Evolutionary conservation across 2,797 vertebrate species (phyloP).

Genomic region (Micromesistius poutassou): DNA sequence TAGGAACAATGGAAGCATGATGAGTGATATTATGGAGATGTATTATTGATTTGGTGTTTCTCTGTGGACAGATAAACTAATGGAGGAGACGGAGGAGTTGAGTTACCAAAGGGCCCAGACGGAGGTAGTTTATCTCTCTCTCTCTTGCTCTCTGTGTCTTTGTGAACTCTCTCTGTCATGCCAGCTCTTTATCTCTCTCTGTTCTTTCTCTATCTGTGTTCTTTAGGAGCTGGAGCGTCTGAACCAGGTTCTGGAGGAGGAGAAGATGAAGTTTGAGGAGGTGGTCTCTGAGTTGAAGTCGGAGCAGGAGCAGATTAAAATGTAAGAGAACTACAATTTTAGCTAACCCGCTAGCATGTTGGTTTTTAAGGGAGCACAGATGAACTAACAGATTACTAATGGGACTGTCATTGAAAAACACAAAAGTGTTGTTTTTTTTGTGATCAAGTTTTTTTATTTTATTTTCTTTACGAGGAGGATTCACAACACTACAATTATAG

Average conservation of each 20-base stretch:
- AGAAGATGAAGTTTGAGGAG: conserved; percentile 93
- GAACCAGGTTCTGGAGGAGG: conserved; percentile 90
- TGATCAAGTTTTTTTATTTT: no score
- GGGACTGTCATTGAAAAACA: no score
- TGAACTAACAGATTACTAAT: background rate
- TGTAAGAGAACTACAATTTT: conserved; percentile 61
- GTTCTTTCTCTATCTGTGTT: background rate
- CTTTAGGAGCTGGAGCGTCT: conserved; percentile 87
- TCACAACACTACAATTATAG: no score
- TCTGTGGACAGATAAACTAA: conserved; percentile 86
- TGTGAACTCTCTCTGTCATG: background rate
- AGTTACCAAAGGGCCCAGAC: conserved; percentile 89
- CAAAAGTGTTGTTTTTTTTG: no score
- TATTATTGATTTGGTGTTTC: conserved; percentile 9
- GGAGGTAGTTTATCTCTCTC: conserved; percentile 74
- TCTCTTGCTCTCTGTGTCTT: background rate
- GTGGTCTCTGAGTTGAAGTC: conserved; percentile 86
- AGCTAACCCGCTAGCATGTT: background rate
- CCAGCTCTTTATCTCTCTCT: background rate
- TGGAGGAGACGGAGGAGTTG: conserved; percentile 96
- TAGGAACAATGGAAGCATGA: background rate
- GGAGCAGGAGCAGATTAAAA: conserved; percentile 92
- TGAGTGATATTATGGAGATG: background rate
- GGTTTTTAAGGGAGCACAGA: background rate
- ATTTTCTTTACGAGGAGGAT: no score